These are phyloP conservation scores for Arizona elegans DNA, from an alignment of 2,113 vertebrate species.

Conservation along the genomic window DNA sequence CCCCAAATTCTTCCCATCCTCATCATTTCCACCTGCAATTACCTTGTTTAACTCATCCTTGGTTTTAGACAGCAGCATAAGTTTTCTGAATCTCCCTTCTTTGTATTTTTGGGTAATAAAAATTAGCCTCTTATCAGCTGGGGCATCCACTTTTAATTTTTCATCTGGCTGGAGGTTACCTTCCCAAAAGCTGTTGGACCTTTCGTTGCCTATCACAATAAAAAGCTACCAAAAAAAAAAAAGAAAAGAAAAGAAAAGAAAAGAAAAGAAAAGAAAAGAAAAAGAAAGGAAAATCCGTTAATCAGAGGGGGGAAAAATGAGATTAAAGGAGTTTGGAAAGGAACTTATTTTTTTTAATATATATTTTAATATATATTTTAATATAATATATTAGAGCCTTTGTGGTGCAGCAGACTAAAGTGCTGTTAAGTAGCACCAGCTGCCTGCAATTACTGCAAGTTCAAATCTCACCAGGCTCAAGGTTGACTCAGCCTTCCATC, in stretches of 20 bases:
- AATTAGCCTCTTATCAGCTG: slow-evolving; percentile 78
- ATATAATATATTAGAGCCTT: too few relatives aligned
- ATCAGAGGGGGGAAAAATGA: background rate
- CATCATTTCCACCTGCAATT: background rate
- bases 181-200: slow-evolving; percentile 91
- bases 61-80: slow-evolving; percentile 66
- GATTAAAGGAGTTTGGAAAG: background rate
- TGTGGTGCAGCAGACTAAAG: too few relatives aligned
- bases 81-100: slow-evolving; percentile 84
- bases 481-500: too few relatives aligned
- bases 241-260: too few relatives aligned
- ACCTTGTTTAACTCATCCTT: slow-evolving; percentile 91
- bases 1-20: background rate
- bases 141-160: slow-evolving; percentile 74
- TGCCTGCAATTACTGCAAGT: too few relatives aligned
- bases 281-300: slow-evolving; percentile 2
- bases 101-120: slow-evolving; percentile 92
- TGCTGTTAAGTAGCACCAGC: too few relatives aligned
- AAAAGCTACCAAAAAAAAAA: slow-evolving; percentile 76
- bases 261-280: too few relatives aligned
- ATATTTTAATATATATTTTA: too few relatives aligned
- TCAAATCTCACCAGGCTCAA: too few relatives aligned
- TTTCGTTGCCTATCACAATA: slow-evolving; percentile 89
- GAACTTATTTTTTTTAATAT: too few relatives aligned
- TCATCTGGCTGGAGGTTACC: slow-evolving; percentile 85